Percentiles rank a stretch among this genome's conserved stretches.
phyloP scores from a whole-genome alignment of 2,113 vertebrate genomes.

The Mesitornis unicolor region DNA sequence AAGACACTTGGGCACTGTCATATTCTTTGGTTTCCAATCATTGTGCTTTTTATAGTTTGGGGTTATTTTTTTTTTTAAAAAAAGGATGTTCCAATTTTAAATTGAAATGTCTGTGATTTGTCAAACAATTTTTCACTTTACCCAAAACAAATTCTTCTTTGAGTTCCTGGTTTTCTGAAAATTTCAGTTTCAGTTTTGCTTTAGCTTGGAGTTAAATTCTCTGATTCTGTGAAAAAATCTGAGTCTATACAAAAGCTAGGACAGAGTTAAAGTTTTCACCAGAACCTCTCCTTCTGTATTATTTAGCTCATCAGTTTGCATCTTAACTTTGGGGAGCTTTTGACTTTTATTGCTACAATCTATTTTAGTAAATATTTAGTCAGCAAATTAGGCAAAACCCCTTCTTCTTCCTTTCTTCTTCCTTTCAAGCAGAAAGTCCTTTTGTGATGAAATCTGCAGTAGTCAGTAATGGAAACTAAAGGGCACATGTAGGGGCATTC shows the following conservation, averaged over 20 bases:
- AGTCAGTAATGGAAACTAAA: background rate
- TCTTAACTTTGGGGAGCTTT: background rate
- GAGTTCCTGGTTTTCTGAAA: background rate
- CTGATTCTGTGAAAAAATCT: background rate
- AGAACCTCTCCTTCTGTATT: background rate
- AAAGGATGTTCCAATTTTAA: background rate
- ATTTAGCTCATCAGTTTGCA: background rate
- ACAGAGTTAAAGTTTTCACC: background rate
- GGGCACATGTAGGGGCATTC: background rate
- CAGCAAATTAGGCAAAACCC: background rate
- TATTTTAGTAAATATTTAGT: constrained; percentile 36
- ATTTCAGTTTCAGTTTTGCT: background rate
- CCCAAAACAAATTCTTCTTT: background rate
- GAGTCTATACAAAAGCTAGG: background rate
- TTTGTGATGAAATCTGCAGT: background rate
- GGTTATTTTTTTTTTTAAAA: too few relatives aligned
- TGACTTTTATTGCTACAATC: background rate
- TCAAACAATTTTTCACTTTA: background rate
- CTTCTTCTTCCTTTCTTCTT: background rate
- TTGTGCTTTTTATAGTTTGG: constrained; percentile 7
- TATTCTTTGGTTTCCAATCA: background rate
- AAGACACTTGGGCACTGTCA: constrained; percentile 1
- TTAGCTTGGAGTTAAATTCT: background rate
- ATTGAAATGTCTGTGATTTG: background rate
- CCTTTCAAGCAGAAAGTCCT: constrained; percentile 3